phyloP scores from a whole-genome alignment of 2,797 vertebrate species.

The Pseudocheirus occidentalis region DNA sequence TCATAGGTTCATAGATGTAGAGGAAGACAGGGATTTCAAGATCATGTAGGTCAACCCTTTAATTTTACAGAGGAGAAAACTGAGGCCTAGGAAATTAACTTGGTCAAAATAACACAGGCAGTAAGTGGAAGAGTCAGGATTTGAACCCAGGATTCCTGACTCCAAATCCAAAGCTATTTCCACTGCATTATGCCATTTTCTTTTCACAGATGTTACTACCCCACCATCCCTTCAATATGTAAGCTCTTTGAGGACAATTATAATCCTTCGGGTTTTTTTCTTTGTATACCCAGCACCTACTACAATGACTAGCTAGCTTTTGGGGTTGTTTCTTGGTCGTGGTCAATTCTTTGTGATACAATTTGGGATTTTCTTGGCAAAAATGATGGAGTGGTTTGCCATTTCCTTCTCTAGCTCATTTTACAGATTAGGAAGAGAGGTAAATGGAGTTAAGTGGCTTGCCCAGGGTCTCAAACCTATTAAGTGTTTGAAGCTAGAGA shows the following conservation, averaged over 20 bases:
- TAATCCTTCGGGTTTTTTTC: not conserved
- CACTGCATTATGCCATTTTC: not conserved
- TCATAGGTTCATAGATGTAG: not conserved
- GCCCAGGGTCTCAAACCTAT: not conserved
- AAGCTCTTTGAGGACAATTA: not conserved
- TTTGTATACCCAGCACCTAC: not conserved
- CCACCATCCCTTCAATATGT: not conserved
- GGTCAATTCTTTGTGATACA: not conserved
- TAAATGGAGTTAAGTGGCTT: not conserved
- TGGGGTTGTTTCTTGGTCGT: not conserved
- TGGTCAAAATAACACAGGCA: not conserved
- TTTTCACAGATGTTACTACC: not conserved
- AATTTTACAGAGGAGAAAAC: not conserved
- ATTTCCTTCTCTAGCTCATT: not conserved
- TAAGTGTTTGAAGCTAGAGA: not conserved
- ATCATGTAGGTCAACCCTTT: not conserved
- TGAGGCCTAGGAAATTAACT: not conserved
- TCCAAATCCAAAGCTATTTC: not conserved
- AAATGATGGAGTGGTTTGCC: not conserved
- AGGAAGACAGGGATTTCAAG: not conserved
- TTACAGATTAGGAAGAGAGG: not conserved
- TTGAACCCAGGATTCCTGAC: not conserved
- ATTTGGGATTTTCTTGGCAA: not conserved
- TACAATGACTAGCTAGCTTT: not conserved
- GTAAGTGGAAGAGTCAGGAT: not conserved